Conservation (phyloP, 2,797 vertebrate species). For the Notolepis coatsorum region DNA sequence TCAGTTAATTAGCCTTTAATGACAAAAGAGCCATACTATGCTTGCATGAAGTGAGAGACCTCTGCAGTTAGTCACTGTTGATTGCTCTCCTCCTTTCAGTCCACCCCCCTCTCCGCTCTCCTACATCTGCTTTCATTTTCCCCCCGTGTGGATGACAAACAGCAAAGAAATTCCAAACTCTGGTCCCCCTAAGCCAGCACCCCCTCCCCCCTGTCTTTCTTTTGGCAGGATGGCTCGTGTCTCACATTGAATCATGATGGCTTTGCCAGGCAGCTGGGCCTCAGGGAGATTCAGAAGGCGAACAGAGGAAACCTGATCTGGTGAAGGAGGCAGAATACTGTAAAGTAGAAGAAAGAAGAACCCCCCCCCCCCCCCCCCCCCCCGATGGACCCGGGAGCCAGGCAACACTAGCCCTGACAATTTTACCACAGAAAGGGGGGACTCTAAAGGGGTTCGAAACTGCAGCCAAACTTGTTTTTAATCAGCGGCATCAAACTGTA, state of each 20-base stretch:
- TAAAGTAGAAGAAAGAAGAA: constrained; percentile 44
- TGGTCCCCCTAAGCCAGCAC: constrained; percentile 62
- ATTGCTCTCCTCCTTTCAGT: constrained; percentile 14
- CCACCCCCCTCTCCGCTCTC: constrained; percentile 36
- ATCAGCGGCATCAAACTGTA: constrained; percentile 12
- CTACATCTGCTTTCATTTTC: constrained; percentile 87
- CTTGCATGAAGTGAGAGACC: constrained; percentile 44
- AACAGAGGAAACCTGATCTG: constrained; percentile 67
- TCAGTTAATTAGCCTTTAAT: neutral
- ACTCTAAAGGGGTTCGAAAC: too few relatives aligned
- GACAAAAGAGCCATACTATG: constrained; percentile 34
- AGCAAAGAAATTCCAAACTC: constrained; percentile 83
- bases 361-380: too few relatives aligned
- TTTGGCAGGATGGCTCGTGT: constrained; percentile 80
- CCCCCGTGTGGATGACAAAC: constrained; percentile 82
- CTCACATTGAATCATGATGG: constrained; percentile 81
- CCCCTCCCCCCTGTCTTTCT: constrained; percentile 70
- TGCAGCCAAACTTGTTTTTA: constrained; percentile 11
- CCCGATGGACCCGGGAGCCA: constrained; percentile 43
- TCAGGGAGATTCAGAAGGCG: constrained; percentile 57
- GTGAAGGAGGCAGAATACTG: constrained; percentile 55
- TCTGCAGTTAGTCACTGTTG: constrained; percentile 63
- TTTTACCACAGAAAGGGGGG: constrained; percentile 5
- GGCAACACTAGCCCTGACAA: constrained; percentile 28
- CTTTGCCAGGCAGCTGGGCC: constrained; percentile 78